Evolutionary conservation across 2,888 invertebrate species (phyloP), one percentile per base, ranked within the genome.

Genomic region (Cheilosia soror): DNA sequence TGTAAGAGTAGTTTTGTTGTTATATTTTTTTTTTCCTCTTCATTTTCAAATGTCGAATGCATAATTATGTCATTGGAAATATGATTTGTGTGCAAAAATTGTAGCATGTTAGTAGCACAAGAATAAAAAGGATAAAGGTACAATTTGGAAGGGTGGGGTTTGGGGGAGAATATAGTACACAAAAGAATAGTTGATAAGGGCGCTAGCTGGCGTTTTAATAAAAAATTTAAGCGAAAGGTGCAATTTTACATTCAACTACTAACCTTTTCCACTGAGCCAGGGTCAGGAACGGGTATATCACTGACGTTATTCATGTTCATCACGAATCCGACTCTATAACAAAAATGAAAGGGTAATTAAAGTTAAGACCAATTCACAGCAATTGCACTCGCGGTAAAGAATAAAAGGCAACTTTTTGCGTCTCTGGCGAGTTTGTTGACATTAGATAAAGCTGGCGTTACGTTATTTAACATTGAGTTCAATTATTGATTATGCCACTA

Each of bases 271-370:
- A 88, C 90, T 60, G 89, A 91, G 15, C 92, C 92, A 25, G 91
- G 91, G 88, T 91, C 91, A 57, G 91, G 91, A 27, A 91, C 89
- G 29, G 91, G 91, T 13, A 90, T 89, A 86, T 91, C 91, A 33
- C 89, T 89, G 66, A 91, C 88, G 84, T 90, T 91, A 87, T 90
- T 91, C 90, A 91, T 91, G 71, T 85, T 80, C 60, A 80, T 58
- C 13, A 40, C 20, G 31, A 58, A 66, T 27, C 33, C 58, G 25
- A 53, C 44, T 72, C 62, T 65, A 79, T 29, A 51, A 42, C 20
- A 20, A 60, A 11, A 47, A 9, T 29, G 2, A 66, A 76, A 25
- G 49, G 11, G 11, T n/a, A 20, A 47, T 47, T 20, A 72, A 53
- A 40, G 5, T 47, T 15, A 40, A 25, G 5, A 20, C 25, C 53